Evolutionary conservation across 2,797 vertebrate species (phyloP), one percentile per base, ranked within the genome.

Genomic region (Pempheris klunzingeri): DNA sequence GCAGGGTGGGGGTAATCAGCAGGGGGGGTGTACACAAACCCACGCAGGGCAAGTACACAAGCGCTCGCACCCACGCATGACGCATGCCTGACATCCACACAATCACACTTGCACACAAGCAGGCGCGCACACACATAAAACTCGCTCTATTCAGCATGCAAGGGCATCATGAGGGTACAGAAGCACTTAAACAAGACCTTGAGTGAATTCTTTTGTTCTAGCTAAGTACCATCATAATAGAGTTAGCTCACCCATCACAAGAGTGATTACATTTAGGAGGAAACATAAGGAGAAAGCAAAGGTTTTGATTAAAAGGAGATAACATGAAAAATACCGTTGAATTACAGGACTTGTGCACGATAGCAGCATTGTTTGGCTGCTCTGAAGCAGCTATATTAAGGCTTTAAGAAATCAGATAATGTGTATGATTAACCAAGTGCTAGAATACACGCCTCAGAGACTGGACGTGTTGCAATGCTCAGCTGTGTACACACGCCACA

Each of bases 21-120:
- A 6, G 17, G 55, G 8, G 14, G 4, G 7, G 44, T 44, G 50
- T 61, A 77, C 72, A 80, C 79, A 80, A 80, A 76, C 91, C 90
- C 90, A 92, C 90, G 87, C 90, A 90, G 88, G 90, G 68, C 88
- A 88, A 77, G 82, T 61, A 82, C 74, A 83, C 80, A 81, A 81
- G 81, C 68, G 34, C 71, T 78, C 26, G 75, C 85, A 86, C 91
- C 88, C 86, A 92, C 88, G 74, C 90, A 89, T 89, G 91, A 91
- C 86, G 76, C 84, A 88, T 57, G 81, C 85, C 82, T 61, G 78
- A 81, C 87, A 85, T 71, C 73, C 87, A 86, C 83, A 87, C 76
- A 84, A 70, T 66, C 71, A 24, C 57, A 24, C 39, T 14, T 0
- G 0, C 62, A 18, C 74, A 52, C 20, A 67, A 3, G 20, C 61